phyloP scores from a whole-genome alignment of 2,113 vertebrate genomes.

The Bostrychus sinensis region DNA sequence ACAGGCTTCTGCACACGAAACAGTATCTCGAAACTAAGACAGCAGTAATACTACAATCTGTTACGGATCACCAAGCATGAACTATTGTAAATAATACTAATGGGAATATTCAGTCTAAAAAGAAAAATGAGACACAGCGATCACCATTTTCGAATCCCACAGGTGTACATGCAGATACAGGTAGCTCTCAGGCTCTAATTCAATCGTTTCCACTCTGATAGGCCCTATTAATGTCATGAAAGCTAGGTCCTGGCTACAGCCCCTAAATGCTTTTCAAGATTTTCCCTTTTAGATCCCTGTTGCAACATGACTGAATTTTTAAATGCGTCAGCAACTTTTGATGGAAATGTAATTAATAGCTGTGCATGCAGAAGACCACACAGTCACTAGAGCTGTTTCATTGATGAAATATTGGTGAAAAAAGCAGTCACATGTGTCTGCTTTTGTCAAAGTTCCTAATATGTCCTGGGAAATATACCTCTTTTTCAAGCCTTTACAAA shows the following conservation, averaged over 20 bases:
- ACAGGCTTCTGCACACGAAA: too few species aligned
- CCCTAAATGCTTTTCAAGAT: slow-evolving; percentile 1
- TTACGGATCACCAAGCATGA: neutral
- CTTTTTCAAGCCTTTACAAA: slow-evolving; percentile 17
- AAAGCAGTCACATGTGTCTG: slow-evolving; percentile 12
- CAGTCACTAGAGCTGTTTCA: slow-evolving; percentile 12
- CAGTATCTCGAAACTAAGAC: neutral
- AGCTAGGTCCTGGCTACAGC: neutral
- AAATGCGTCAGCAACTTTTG: neutral
- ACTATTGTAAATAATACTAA: slow-evolving; percentile 3
- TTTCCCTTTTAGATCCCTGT: slow-evolving; percentile 6
- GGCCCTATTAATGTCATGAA: slow-evolving; percentile 26
- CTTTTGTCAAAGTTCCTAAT: slow-evolving; percentile 17
- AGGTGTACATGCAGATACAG: slow-evolving; percentile 32
- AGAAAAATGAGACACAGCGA: slow-evolving; percentile 24
- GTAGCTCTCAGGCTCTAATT: slow-evolving; percentile 46
- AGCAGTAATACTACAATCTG: neutral
- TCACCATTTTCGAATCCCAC: slow-evolving; percentile 33
- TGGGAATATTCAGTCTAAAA: neutral
- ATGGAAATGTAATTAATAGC: slow-evolving; percentile 9
- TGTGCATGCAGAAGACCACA: slow-evolving; percentile 20
- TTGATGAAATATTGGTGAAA: slow-evolving; percentile 15
- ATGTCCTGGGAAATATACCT: slow-evolving; percentile 32
- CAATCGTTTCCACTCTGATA: slow-evolving; percentile 49
- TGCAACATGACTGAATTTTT: slow-evolving; percentile 2